Evolutionary conservation across 2,797 vertebrate species (phyloP).

Genomic region (Orientallactaga sibirica): DNA sequence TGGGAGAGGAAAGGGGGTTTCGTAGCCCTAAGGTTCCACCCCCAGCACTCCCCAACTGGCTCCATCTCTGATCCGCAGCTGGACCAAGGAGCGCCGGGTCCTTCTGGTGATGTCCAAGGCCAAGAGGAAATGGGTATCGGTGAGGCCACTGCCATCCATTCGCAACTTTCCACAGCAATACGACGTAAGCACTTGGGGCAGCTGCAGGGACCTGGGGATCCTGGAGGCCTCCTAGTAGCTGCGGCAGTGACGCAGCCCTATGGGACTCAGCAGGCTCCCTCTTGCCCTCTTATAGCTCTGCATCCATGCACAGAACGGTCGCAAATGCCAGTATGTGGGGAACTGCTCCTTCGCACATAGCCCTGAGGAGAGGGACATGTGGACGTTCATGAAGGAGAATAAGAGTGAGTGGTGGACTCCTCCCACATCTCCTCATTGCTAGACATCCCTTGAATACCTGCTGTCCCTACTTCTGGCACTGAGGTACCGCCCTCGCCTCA

Average conservation of each 20-base stretch:
- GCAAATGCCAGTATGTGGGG: constrained; percentile 94
- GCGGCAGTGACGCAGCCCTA: fast-evolving
- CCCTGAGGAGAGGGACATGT: constrained; percentile 96
- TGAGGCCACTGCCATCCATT: constrained; percentile 94
- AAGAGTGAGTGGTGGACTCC: constrained; percentile 90
- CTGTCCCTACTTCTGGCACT: background rate
- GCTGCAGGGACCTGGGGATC: background rate
- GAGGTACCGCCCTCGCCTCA: background rate
- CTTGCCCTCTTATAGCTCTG: constrained; percentile 90
- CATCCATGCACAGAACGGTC: constrained; percentile 92
- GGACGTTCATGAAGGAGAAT: constrained; percentile 98
- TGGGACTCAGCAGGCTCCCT: background rate
- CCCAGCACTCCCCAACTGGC: background rate
- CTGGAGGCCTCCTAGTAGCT: background rate
- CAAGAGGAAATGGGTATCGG: constrained; percentile 95
- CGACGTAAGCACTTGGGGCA: constrained; percentile 89
- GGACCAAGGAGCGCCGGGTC: constrained; percentile 94
- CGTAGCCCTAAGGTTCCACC: background rate
- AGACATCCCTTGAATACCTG: background rate
- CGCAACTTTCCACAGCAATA: constrained; percentile 94
- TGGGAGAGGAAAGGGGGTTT: background rate
- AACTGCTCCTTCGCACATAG: constrained; percentile 97
- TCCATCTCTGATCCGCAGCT: constrained; percentile 87
- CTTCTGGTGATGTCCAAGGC: constrained; percentile 95
- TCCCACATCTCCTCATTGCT: background rate